Conservation (phyloP, 1,140 invertebrate genomes). For the Pseudoatta argentina region DNA sequence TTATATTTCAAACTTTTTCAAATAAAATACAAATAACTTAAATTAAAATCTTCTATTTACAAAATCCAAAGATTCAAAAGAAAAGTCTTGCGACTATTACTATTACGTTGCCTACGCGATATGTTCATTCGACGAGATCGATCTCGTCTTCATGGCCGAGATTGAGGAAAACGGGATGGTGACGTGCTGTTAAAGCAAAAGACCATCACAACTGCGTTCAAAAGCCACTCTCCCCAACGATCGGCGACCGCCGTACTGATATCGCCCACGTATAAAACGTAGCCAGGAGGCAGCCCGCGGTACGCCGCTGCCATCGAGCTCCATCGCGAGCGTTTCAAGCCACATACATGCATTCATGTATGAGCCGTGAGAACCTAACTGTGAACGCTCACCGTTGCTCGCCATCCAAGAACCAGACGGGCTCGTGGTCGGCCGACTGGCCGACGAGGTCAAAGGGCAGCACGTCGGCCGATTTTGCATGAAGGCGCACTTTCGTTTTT, state of each 20-base stretch:
- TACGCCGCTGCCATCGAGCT: slow-evolving; percentile 49
- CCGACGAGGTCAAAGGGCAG: slow-evolving; percentile 80
- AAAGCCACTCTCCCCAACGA: slow-evolving; percentile 33
- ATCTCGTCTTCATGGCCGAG: slow-evolving; percentile 3
- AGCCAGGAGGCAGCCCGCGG: slow-evolving; percentile 38
- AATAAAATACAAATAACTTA: background rate
- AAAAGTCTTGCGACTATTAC: background rate
- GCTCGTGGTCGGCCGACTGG: slow-evolving; percentile 47
- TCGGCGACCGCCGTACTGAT: slow-evolving; percentile 43
- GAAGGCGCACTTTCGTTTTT: slow-evolving; percentile 81
- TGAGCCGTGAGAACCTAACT: slow-evolving; percentile 85
- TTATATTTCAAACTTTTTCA: background rate
- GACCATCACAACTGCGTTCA: slow-evolving; percentile 4
- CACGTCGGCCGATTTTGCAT: slow-evolving; percentile 78
- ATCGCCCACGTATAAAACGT: slow-evolving; percentile 72
- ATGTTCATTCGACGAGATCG: background rate
- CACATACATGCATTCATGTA: slow-evolving; percentile 80
- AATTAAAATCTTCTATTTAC: background rate
- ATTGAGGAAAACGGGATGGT: slow-evolving; percentile 45
- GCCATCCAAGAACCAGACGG: slow-evolving; percentile 76
- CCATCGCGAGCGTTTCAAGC: slow-evolving; percentile 71
- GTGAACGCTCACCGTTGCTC: slow-evolving; percentile 81
- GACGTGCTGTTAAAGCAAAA: slow-evolving; percentile 14
- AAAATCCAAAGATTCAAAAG: background rate
- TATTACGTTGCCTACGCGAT: background rate